These are phyloP conservation scores for Pangasius sanitwongsei DNA, from an alignment of 2,797 vertebrate genomes.

Conservation along the genomic window DNA sequence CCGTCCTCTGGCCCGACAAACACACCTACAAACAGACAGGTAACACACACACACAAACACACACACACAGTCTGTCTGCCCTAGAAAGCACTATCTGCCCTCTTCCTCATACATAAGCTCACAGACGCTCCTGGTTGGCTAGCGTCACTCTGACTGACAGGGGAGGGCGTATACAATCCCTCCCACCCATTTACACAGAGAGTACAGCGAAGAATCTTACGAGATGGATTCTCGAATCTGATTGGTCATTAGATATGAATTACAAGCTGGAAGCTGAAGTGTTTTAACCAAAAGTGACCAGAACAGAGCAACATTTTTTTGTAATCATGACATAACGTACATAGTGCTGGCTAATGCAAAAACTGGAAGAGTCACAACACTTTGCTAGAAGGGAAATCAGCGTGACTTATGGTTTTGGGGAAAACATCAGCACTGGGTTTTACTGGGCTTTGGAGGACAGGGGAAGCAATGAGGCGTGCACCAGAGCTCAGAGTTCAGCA, in stretches of 20 bases:
- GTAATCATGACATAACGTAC: not conserved
- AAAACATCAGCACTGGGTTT: not conserved
- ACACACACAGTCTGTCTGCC: not conserved
- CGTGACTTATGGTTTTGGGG: not conserved
- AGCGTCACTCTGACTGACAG: not conserved
- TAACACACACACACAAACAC: conserved; percentile 60
- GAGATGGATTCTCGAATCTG: not conserved
- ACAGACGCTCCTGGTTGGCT: not conserved
- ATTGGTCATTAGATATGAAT: not conserved
- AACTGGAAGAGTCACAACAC: not conserved
- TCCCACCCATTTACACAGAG: not conserved
- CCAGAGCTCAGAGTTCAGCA: not conserved
- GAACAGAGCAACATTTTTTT: no score
- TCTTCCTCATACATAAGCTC: conserved; percentile 3
- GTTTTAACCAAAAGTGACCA: not conserved
- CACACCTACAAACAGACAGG: conserved; percentile 92
- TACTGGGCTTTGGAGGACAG: conserved; percentile 31
- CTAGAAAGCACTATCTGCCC: not conserved
- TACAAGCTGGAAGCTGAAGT: not conserved
- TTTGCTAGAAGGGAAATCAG: not conserved
- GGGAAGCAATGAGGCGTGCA: not conserved
- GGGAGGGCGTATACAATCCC: not conserved
- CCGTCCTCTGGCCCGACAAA: conserved; percentile 91
- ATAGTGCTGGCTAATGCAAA: not conserved
- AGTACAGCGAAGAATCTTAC: not conserved